Conservation (phyloP, 2,888 invertebrate genomes). For the Hemaris fuciformis region DNA sequence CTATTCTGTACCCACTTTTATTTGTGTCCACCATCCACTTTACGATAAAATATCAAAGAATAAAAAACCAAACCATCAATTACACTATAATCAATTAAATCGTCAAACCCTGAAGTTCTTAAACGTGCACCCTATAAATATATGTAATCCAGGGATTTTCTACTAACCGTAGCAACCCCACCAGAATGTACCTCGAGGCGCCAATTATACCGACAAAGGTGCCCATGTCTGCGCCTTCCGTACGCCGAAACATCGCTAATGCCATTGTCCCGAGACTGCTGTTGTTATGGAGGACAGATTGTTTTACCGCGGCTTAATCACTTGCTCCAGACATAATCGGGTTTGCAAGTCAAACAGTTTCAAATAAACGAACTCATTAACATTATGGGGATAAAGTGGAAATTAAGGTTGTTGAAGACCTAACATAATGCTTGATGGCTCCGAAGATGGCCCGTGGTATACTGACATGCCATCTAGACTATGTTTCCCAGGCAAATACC, state of each 20-base stretch:
- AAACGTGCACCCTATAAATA: not conserved
- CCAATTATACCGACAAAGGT: slow-evolving; percentile 42
- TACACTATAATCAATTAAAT: too few species aligned
- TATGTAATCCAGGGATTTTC: not conserved
- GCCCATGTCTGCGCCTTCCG: slow-evolving; percentile 43
- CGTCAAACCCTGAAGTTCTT: not conserved
- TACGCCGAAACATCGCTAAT: slow-evolving; percentile 39
- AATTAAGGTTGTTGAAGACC: too few species aligned
- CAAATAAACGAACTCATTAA: not conserved
- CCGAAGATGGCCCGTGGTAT: too few species aligned
- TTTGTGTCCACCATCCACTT: too few species aligned
- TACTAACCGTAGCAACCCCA: slow-evolving; percentile 9
- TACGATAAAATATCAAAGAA: too few species aligned
- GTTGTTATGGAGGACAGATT: slow-evolving; percentile 29
- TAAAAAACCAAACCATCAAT: too few species aligned
- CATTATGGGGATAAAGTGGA: not conserved
- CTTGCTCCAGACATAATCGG: not conserved
- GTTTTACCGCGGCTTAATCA: slow-evolving; percentile 15
- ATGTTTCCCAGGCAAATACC: too few species aligned
- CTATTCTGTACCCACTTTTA: too few species aligned
- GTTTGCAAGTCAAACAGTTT: not conserved
- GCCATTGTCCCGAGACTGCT: slow-evolving; percentile 29
- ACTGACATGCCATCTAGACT: too few species aligned
- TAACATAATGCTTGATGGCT: too few species aligned
- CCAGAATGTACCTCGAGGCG: slow-evolving; percentile 21